These are phyloP conservation scores for Phaedon cochleariae DNA, from an alignment of 2,888 invertebrate species.

Conservation along the genomic window DNA sequence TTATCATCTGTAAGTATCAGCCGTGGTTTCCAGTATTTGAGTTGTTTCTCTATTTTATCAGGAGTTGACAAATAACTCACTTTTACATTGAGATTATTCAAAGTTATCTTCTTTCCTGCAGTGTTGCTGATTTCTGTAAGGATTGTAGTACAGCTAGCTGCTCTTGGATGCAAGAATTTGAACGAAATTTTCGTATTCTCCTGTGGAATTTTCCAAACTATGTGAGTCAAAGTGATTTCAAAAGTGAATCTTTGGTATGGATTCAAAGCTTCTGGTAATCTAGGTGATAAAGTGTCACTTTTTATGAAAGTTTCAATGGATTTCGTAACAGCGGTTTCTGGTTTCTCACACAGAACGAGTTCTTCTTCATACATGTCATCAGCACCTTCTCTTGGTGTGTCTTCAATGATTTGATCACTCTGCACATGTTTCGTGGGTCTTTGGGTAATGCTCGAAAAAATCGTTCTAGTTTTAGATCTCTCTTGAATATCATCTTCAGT, in stretches of 20 bases:
- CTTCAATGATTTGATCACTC: background rate
- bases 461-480: constrained; percentile 32
- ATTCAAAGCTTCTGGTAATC: constrained; percentile 24
- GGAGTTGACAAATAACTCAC: constrained; percentile 51
- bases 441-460: constrained; percentile 37
- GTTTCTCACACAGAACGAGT: background rate
- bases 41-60: constrained; percentile 46
- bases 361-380: background rate
- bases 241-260: constrained; percentile 50
- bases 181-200: constrained; percentile 46
- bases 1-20: constrained; percentile 50
- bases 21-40: constrained; percentile 53
- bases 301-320: constrained; percentile 44
- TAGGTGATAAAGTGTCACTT: constrained; percentile 40
- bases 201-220: constrained; percentile 46
- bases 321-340: constrained; percentile 30
- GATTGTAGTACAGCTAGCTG: constrained; percentile 48
- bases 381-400: background rate
- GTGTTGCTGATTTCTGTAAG: constrained; percentile 47
- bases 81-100: constrained; percentile 48
- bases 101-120: constrained; percentile 40
- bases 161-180: constrained; percentile 57
- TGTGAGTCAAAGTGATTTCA: constrained; percentile 50
- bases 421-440: background rate
- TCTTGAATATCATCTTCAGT: constrained; percentile 28